A percentile compares a stretch with the other conserved stretches of the same genome.
phyloP scores from a whole-genome alignment of 37 sponge, comb jelly and placozoan species.

The Tethya wilhelma region DNA sequence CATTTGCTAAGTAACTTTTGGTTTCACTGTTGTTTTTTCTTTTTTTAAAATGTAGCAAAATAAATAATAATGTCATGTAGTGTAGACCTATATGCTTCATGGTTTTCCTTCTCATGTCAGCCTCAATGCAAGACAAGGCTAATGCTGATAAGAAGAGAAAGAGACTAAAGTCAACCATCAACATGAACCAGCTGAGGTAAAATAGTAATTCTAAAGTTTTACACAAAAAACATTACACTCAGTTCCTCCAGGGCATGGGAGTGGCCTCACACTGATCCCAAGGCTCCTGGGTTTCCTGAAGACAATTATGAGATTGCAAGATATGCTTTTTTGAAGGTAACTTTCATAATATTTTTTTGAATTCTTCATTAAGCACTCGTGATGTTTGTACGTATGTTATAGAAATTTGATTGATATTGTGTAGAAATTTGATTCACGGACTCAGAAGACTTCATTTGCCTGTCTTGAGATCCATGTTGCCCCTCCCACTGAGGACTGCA shows the following conservation, averaged over 20 bases:
- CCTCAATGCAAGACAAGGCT: constrained; percentile 60
- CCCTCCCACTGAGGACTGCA: neutral
- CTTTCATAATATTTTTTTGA: no score
- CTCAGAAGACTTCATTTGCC: constrained; percentile 58
- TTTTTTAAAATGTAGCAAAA: neutral
- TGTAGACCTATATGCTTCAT: neutral
- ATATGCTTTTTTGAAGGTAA: constrained; percentile 75
- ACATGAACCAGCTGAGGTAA: constrained; percentile 76
- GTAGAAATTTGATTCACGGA: constrained; percentile 55
- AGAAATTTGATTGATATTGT: no score
- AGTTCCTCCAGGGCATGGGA: constrained; percentile 45
- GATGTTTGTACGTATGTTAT: no score
- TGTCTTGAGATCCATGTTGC: constrained; percentile 75
- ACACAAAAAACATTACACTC: neutral
- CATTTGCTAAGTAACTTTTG: no score
- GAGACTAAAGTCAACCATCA: constrained; percentile 55
- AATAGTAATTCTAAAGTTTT: neutral
- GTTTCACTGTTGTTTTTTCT: neutral
- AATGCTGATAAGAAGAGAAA: constrained; percentile 60
- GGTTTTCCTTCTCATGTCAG: constrained; percentile 7
- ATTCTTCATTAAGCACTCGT: no score
- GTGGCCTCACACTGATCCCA: constrained; percentile 64
- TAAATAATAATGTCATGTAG: neutral
- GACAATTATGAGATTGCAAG: constrained; percentile 73
- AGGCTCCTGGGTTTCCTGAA: constrained; percentile 62